A percentile compares a stretch with the other conserved stretches of the same genome.
These are phyloP conservation scores for Clanis bilineata DNA, from an alignment of 2,888 invertebrate genomes.

Conservation along the genomic window DNA sequence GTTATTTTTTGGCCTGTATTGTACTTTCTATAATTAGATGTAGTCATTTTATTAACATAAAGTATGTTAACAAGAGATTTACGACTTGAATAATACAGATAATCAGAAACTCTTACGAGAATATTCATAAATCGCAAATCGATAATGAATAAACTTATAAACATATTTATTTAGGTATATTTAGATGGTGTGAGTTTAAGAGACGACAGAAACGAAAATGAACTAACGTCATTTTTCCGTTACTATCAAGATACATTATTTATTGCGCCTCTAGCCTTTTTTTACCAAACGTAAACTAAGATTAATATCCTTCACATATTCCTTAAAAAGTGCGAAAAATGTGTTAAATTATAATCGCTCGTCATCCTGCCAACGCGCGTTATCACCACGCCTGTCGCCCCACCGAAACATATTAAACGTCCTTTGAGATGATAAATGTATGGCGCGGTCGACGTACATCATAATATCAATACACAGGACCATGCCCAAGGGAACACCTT, in stretches of 20 bases:
- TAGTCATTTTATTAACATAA: neutral
- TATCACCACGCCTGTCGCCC: conserved; percentile 65
- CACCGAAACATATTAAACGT: conserved; percentile 75
- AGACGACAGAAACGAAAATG: no score
- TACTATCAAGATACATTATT: neutral
- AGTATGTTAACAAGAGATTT: neutral
- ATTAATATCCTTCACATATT: conserved; percentile 18
- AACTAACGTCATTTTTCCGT: no score
- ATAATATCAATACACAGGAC: conserved; percentile 12
- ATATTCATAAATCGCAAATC: no score
- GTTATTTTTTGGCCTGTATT: neutral
- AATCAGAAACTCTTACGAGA: no score
- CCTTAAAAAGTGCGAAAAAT: conserved; percentile 31
- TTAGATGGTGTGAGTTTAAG: no score
- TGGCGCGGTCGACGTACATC: conserved; percentile 50
- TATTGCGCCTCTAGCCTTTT: neutral
- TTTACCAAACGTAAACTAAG: neutral
- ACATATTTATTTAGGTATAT: no score
- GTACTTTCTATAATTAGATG: neutral
- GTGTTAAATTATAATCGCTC: conserved; percentile 48
- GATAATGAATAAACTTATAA: no score
- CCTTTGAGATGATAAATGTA: conserved; percentile 75
- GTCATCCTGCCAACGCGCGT: conserved; percentile 42
- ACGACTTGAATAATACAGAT: neutral
- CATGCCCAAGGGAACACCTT: neutral